Percentiles rank a stretch among this genome's conserved stretches.
Evolutionary conservation across 1,140 invertebrate genomes (phyloP).

Genomic region (Mamestra configurata): DNA sequence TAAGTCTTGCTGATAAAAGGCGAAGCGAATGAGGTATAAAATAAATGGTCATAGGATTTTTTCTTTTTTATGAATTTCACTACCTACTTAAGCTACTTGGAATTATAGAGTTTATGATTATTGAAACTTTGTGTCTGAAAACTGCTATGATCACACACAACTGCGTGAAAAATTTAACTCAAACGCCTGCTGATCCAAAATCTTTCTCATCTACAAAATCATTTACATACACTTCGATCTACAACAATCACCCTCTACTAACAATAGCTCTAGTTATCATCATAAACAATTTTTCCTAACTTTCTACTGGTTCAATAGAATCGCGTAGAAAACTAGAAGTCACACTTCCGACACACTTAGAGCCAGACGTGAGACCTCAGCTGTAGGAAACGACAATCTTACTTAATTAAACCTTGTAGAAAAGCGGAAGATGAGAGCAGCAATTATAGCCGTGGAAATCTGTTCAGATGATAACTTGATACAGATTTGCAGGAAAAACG

Average conservation of each 20-base stretch:
- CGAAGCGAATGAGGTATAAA: neutral
- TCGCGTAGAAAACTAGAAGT: conserved; percentile 63
- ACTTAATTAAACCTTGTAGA: conserved; percentile 65
- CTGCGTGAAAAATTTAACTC: too few species aligned
- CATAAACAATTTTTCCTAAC: conserved; percentile 43
- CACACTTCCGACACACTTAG: conserved; percentile 69
- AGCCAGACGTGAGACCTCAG: conserved; percentile 56
- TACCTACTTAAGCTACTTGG: too few species aligned
- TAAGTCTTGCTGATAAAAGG: neutral
- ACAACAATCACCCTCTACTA: neutral
- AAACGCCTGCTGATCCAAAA: neutral
- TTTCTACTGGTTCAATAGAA: conserved; percentile 55
- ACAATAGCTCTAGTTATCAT: conserved; percentile 6
- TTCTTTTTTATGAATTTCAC: neutral
- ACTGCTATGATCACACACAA: too few species aligned
- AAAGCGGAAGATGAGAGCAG: conserved; percentile 66
- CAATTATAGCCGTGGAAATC: conserved; percentile 55
- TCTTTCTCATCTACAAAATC: neutral
- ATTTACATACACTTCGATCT: neutral
- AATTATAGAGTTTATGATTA: too few species aligned
- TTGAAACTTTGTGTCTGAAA: too few species aligned
- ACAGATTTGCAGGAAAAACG: neutral
- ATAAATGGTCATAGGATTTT: neutral
- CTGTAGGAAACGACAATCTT: conserved; percentile 68
- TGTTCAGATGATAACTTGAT: conserved; percentile 23